Base-by-base conservation (phyloP, 2,113 vertebrate species). In the Saguinus imperator region DNA sequence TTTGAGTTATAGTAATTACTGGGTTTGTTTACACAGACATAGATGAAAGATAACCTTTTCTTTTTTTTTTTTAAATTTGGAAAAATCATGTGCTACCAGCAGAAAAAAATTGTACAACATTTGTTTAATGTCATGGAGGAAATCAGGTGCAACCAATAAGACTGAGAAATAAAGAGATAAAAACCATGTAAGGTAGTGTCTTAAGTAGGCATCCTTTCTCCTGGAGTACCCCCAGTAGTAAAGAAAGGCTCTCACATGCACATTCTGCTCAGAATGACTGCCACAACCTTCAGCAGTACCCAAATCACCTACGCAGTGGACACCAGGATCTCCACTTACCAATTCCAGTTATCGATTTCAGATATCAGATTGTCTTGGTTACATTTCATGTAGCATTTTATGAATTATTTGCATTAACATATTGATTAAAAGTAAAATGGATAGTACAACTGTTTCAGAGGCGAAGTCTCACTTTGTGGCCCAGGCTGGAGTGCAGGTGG, bases 1-100 rank as follows among this genome's bases (percentile, higher is more conserved):
- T 83, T 83, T 86, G 92, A 97, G 70, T 91, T 95, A 96, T 45
- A 89, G 79, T 89, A 94, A 97, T 95, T 94, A 96, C 52, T 92
- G 79, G n/a, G 43, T 87, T 94, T 97, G 80, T 94, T 97, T 95
- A 94, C 83, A 89, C 20, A 95, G 94, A 37, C 79, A 91, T 17
- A 86, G 87, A 94, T 93, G 61, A 94, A 96, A 87, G 87, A 89
- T 75, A 95, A 96, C 92, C 83, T 93, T 97, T 96, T 82, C 86
- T 95, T 89, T 25, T 61, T 85, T 84, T 82, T 86, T 89, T 89
- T 52, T 68, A 70, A 61, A 93, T 89, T 94, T 81, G 29, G 66
- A 92, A 97, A 96, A 92, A 91, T 79, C 58, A 23, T 87, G 61
- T 76, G 84, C 76, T 96, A 61, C 48, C 70, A 96, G 96, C 61